phyloP scores from a whole-genome alignment of 2,113 vertebrate species.

The Serilophus lunatus region DNA sequence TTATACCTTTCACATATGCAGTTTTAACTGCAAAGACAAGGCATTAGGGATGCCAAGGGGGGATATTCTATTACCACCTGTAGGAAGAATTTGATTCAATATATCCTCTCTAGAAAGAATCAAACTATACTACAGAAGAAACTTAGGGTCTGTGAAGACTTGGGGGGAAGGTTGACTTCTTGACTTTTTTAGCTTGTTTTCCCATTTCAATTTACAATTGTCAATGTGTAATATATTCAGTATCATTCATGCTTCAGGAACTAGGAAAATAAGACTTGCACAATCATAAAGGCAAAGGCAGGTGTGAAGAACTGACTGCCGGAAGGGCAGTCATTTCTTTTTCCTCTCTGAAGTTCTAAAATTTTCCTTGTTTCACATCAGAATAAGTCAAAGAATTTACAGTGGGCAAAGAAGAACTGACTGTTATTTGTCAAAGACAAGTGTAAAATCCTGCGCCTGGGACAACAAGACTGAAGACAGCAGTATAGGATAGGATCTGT shows the following conservation, averaged over 20 bases:
- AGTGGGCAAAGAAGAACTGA: background rate
- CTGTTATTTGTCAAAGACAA: background rate
- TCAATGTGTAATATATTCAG: background rate
- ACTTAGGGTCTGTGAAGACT: background rate
- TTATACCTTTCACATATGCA: background rate
- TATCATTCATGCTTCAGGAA: background rate
- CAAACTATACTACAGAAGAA: background rate
- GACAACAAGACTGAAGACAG: background rate
- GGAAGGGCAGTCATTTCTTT: background rate
- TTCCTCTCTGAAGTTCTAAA: background rate
- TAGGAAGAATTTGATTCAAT: background rate
- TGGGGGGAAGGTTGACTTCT: background rate
- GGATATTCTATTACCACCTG: background rate
- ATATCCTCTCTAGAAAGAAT: background rate
- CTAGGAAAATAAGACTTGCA: background rate
- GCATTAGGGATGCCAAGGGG: background rate
- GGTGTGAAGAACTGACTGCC: background rate
- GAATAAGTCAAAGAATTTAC: background rate
- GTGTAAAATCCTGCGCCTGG: background rate
- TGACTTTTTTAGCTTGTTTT: background rate
- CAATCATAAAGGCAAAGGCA: background rate
- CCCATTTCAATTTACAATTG: background rate
- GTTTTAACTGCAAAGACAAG: background rate
- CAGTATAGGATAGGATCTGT: background rate
- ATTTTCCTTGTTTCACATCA: background rate